Evolutionary conservation across 2,888 invertebrate species (phyloP).

Genomic region (Zeuzera pyrina): DNA sequence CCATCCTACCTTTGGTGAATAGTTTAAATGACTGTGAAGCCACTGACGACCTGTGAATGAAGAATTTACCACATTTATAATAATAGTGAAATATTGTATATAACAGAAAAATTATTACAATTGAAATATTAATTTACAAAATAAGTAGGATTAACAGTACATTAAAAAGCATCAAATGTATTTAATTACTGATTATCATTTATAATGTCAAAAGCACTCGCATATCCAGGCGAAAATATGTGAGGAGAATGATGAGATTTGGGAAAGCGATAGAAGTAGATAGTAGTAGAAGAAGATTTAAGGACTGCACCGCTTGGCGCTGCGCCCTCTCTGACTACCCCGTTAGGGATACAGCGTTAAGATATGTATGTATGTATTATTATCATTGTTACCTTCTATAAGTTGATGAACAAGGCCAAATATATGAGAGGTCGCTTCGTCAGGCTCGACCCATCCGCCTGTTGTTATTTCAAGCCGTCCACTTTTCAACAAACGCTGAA

Average conservation of each 20-base stretch:
- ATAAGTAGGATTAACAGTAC: too few species aligned
- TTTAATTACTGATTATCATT: too few species aligned
- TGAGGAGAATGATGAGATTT: too few species aligned
- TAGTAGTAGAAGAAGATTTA: too few species aligned
- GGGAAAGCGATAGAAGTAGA: too few species aligned
- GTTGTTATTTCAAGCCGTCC: constrained; percentile 92
- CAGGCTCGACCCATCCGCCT: constrained; percentile 96
- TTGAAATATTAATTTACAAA: neutral
- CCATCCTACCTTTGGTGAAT: constrained; percentile 87
- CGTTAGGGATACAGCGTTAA: too few species aligned
- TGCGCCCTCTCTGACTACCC: too few species aligned
- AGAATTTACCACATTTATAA: neutral
- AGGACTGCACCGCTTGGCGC: too few species aligned
- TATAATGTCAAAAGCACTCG: too few species aligned
- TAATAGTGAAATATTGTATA: neutral
- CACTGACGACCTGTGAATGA: constrained; percentile 86
- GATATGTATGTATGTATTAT: neutral
- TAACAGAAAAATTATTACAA: neutral
- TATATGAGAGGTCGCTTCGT: constrained; percentile 90
- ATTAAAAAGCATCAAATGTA: too few species aligned
- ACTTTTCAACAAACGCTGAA: constrained; percentile 81
- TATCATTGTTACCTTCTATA: constrained; percentile 78
- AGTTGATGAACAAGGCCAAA: constrained; percentile 92
- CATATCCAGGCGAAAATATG: too few species aligned
- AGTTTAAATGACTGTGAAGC: constrained; percentile 85